Percentiles rank a stretch among this genome's conserved stretches.
Evolutionary conservation across 2,113 vertebrate genomes (phyloP).

Genomic region (Myanophis thanlyinensis): DNA sequence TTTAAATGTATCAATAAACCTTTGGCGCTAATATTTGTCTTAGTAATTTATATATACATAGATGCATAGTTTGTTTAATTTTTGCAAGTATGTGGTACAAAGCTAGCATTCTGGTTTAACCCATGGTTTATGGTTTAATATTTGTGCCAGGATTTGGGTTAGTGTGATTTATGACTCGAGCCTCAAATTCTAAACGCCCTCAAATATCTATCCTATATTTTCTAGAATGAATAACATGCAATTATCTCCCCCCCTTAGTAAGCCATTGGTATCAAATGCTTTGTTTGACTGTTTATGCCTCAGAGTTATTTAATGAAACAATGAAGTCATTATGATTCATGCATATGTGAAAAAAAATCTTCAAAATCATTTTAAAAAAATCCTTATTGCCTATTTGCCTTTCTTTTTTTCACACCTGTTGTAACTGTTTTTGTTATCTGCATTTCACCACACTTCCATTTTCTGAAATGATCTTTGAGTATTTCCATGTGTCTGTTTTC

Average conservation of each 20-base stretch:
- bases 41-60: neutral
- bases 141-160: neutral
- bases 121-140: neutral
- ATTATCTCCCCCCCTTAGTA: neutral
- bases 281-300: neutral
- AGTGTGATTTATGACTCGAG: neutral
- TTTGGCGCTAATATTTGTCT: neutral
- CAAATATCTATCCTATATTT: neutral
- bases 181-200: neutral
- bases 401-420: neutral
- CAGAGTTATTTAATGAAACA: neutral
- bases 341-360: neutral
- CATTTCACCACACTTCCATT: neutral
- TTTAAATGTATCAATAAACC: neutral
- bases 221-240: neutral
- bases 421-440: neutral
- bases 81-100: neutral
- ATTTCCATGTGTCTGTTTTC: neutral
- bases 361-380: neutral
- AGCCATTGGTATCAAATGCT: neutral
- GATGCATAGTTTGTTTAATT: neutral
- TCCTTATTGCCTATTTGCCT: neutral
- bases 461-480: neutral
- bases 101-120: neutral
- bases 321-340: neutral